Evolutionary conservation across 2,113 vertebrate species (phyloP), one percentile per base, ranked within the genome.

Genomic region (Gallinago jamesoni): DNA sequence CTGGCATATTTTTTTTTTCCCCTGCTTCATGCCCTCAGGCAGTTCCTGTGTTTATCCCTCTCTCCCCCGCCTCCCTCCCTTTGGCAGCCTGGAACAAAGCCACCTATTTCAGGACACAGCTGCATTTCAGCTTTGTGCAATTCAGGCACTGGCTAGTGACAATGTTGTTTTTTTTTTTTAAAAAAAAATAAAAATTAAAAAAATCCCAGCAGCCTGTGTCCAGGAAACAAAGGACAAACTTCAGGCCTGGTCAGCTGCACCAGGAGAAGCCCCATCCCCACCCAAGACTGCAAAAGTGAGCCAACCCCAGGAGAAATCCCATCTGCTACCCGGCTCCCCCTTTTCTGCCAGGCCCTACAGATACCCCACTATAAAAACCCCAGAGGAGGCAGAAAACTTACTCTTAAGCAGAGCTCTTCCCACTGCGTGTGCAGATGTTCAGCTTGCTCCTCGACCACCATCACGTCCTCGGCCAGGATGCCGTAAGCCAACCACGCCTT

Each of bases 391-490:
- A 2, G 20, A 10, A 13, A 55, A 98, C 98, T 98, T 62, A 98
- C 98, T 74, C 97, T 74, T 17, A 98, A 66, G 89, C 98, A 98
- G 52, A 98, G 98, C 75, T 98, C 98, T 96, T 98, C 98, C 98
- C 98, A 98, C 90, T 98, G 99, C 85, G 98, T 89, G 98, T 98
- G 98, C 90, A 99, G 92, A 69, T 98, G 98, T 41, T 98, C 98
- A 39, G 98, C 98, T 93, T 99, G 99, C 93, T 99, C 98, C 96
- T 98, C 95, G 83, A 99, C 97, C 91, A 99, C 97, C 97, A 98
- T 84, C 74, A 98, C 86, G 60, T 99, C 99, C 69, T 99, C 98
- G 1, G 96, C 92, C 28, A 99, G 98, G 97, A 99, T 95, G 96
- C 98, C 98, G 94, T 98, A 98, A 10, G 98, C 97, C 95, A 99